Evolutionary conservation across 2,113 vertebrate genomes (phyloP), one percentile per base, ranked within the genome.

Genomic region (Zosterops borbonicus): DNA sequence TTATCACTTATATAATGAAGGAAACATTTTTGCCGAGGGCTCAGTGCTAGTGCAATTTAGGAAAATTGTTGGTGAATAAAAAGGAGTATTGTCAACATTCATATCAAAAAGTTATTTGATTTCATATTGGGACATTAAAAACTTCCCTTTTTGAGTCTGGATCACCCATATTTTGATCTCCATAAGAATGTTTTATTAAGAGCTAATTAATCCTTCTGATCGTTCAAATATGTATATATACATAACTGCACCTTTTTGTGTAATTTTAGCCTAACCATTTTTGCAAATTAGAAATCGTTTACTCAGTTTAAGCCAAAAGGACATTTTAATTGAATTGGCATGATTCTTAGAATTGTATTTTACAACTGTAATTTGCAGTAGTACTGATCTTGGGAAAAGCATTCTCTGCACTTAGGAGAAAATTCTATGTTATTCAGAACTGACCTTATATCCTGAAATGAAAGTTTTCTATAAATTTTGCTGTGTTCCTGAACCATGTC

Each of bases 1-100:
- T 96, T 97, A 92, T 81, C 83, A 86, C 74, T 94, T 92, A 65
- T 17, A 85, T 91, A 93, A 93, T 82, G 77, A 95, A 96, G 77
- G 64, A 70, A 93, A 75, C 55, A 35, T 69, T 85, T 96, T 95
- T 93, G 85, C 89, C 88, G 83, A 79, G 68, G 79, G 89, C 87
- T 91, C 80, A 89, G 42, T 80, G 52, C n/a, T 58, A 65, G 35
- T 28, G 27, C 39, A 73, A 44, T 68, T 92, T 95, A 56, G 63
- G 12, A 85, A 94, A 94, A 94, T 25, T 73, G 73, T 83, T 53
- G 71, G 53, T 50, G 49, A 81, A 91, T 64, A 85, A 91, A 91
- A 86, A 91, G 28, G 44, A 88, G 11, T 46, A 62, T 82, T 86
- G 75, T 81, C 85, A 94, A 83, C 58, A 84, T 47, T 28, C 31